Conservation (phyloP, 2,113 vertebrate species). For the Psammodynastes pulverulentus region DNA sequence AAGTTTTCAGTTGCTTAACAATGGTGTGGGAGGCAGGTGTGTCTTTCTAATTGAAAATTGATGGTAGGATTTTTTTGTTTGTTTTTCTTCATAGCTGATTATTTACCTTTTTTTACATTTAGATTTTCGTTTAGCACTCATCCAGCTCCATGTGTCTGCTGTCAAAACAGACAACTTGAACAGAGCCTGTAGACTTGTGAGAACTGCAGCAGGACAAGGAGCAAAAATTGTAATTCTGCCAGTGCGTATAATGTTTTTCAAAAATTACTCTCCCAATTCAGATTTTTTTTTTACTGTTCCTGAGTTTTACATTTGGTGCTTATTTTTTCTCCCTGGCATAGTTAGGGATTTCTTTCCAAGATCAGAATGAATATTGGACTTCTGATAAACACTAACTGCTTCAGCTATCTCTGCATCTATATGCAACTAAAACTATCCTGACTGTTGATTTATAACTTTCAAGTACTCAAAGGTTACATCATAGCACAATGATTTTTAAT, state of each 20-base stretch:
- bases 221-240: constrained; percentile 87
- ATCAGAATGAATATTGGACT: background rate
- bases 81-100: background rate
- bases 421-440: background rate
- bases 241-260: constrained; percentile 71
- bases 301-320: background rate
- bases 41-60: rapidly evolving
- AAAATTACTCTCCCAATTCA: background rate
- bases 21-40: background rate
- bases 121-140: constrained; percentile 90
- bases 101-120: constrained; percentile 29
- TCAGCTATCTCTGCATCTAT: background rate
- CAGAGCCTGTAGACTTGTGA: constrained; percentile 77
- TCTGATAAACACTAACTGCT: background rate
- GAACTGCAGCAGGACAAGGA: constrained; percentile 81
- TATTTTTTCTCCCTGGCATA: background rate
- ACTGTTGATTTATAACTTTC: background rate
- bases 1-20: background rate
- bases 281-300: background rate
- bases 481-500: background rate
- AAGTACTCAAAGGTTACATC: background rate
- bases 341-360: background rate
- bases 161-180: constrained; percentile 87
- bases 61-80: background rate
- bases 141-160: constrained; percentile 84